Evolutionary conservation across 1,140 invertebrate genomes (phyloP).

Genomic region (Agrypnia vestita): DNA sequence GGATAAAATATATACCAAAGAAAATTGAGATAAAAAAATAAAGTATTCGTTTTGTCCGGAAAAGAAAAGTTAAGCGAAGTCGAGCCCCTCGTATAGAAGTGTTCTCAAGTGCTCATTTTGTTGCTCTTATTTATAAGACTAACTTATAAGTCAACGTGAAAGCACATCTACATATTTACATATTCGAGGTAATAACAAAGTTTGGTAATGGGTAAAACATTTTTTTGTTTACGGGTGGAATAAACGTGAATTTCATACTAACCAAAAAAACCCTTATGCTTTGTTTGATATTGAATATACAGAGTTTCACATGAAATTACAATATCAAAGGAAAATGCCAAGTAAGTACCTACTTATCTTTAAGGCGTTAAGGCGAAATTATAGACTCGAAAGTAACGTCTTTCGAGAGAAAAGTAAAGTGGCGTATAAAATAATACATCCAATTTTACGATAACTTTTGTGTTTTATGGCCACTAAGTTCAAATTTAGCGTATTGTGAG

Average conservation of each 20-base stretch:
- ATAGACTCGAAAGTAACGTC: slow-evolving; percentile 8
- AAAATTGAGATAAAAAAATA: slow-evolving; percentile 14
- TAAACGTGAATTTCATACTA: slow-evolving; percentile 6
- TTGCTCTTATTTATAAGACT: slow-evolving; percentile 17
- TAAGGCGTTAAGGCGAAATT: slow-evolving; percentile 7
- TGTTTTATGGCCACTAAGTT: neutral
- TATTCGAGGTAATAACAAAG: slow-evolving; percentile 18
- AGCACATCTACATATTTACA: slow-evolving; percentile 22
- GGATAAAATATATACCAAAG: neutral
- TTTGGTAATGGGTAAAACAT: neutral
- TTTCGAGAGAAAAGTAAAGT: neutral
- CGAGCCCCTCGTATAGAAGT: slow-evolving; percentile 15
- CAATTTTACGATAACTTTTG: neutral
- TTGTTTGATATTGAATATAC: slow-evolving; percentile 15
- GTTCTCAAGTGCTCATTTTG: neutral
- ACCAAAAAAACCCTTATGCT: neutral
- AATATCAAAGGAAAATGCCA: slow-evolving; percentile 28
- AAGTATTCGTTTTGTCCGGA: neutral
- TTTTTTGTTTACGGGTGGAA: slow-evolving; percentile 20
- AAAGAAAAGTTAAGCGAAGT: slow-evolving; percentile 17
- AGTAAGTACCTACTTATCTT: slow-evolving; percentile 22
- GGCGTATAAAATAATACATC: neutral
- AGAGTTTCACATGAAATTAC: slow-evolving; percentile 9
- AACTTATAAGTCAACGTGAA: slow-evolving; percentile 30
- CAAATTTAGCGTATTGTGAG: too few species aligned